Base-by-base conservation (phyloP, 2,888 invertebrate genomes). In the Agrochola circellaris region DNA sequence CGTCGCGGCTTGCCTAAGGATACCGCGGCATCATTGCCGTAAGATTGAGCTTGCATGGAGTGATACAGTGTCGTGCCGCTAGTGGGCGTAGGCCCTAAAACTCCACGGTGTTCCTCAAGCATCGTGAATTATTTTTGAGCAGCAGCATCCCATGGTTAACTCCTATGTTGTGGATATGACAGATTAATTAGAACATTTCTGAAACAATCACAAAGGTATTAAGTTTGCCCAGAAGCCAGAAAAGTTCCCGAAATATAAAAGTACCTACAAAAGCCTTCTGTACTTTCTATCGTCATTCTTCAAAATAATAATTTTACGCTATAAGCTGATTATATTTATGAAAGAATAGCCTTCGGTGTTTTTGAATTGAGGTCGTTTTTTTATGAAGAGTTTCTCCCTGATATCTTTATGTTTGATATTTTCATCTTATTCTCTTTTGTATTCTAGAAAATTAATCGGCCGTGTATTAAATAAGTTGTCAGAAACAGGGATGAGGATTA, bases 391-490 rank as follows among this genome's bases (percentile, higher is more conserved):
- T 75, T 81, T 48, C 54, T 66, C 70, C 15, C 23, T 64, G 60
- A 72, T 73, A 73, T 74, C 68, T 72, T 81, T 83, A 60, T 68
- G 67, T 78, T 85, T 86, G 62, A 77, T 81, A 77, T 81, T 85
- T 79, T 74, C 77, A 23, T 80, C 58, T 69, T 62, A 67, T 67
- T 75, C 73, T 73, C 71, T 73, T 79, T 87, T 87, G 69, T 83
- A 26, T 74, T 75, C 62, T 72, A 70, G 61, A 86, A 85, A 84
- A 82, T 78, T 81, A 87, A 85, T 77, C 79, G 66, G 69, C 60
- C 74, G 73, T 77, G 61, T 77, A 78, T 72, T 83, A 79, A 85
- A 84, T 75, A 84, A 83, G 81, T 84, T 88, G 88, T 88, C 88
- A 88, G 68, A 77, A 75, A 76, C 85, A 88, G 76, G 75, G 69